These are phyloP conservation scores for Cecidostiba fungosa DNA, from an alignment of 2,888 invertebrate genomes.

Conservation along the genomic window DNA sequence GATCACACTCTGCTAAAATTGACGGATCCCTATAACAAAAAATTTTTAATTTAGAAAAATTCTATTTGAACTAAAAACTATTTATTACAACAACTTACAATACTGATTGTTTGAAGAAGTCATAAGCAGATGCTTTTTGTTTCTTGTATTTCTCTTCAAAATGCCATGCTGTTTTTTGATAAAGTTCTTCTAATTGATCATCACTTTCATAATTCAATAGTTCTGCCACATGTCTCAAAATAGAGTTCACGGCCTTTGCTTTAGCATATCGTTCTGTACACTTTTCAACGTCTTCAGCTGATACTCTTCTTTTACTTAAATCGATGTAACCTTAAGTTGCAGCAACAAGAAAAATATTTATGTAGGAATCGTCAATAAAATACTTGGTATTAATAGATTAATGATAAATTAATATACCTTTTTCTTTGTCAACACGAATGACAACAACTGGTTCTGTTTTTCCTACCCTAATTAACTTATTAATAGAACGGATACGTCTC, in stretches of 20 bases:
- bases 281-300: conserved; percentile 98
- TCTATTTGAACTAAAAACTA: conserved; percentile 27
- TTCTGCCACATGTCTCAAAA: conserved; percentile 98
- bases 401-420: conserved; percentile 84
- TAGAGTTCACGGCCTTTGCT: conserved; percentile 98
- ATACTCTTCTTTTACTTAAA: conserved; percentile 98
- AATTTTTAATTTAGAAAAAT: conserved; percentile 14
- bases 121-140: conserved; percentile 97
- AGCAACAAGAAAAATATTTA: background rate
- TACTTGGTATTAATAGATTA: conserved; percentile 5
- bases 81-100: conserved; percentile 84
- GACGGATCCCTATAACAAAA: conserved; percentile 89
- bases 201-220: conserved; percentile 94
- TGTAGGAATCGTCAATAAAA: background rate
- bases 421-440: conserved; percentile 99
- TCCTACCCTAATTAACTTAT: conserved; percentile 98
- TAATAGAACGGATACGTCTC: conserved; percentile 99
- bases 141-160: conserved; percentile 98
- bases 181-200: conserved; percentile 96
- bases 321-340: conserved; percentile 94
- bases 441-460: conserved; percentile 99
- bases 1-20: conserved; percentile 96
- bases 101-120: conserved; percentile 99
- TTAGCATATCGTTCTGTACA: conserved; percentile 99
- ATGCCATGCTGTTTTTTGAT: conserved; percentile 98